Base-by-base conservation (phyloP, 2,113 vertebrate genomes). In the Archilochus colubris region DNA sequence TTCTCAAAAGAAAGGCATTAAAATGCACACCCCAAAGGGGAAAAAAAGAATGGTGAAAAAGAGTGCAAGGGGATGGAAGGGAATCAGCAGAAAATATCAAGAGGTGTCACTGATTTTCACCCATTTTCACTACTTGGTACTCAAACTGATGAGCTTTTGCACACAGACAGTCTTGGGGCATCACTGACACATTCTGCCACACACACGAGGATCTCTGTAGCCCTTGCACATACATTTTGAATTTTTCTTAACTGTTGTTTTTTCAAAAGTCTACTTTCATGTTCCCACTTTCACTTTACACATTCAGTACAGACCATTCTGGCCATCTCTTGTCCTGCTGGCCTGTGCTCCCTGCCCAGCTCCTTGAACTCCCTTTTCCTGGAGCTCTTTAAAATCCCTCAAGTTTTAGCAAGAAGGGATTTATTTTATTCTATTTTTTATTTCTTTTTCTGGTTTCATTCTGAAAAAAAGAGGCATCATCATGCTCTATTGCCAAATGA, bases 371-470 rank as follows among this genome's bases (percentile, higher is more conserved):
- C 77, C 54, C 10, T 91, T 89, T 93, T 70, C 68, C 61, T 61
- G 63, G 9, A 92, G 74, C 78, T 91, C 50, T 82, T 91, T 88
- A 81, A 89, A 90, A 86, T 83, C 63, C 79, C 23, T 67, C 63
- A 23, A 51, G 51, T 31, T 94, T n/a, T 84, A 73, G 19, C 22
- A 78, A 68, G 36, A 77, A 85, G 85, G 44, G 54, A 44, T 31
- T 19, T 5, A 40, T 40, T 40, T 40, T 40, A 40, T 40, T 12
- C 40, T 40, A 40, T 76, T 78, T 33, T 73, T 78, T 33, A 0
- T 7, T 36, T 36, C 20, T 33, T 19, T 24, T 1, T 40, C 83
- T 44, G 12, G 16, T 88, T 95, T 50, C n/a, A 25, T 59, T 27
- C 61, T 50, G 36, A 24, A 66, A 28, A 20, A 31, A 11, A 48